These are phyloP conservation scores for Tiliqua scincoides DNA, from an alignment of 2,113 vertebrate genomes.

Conservation along the genomic window DNA sequence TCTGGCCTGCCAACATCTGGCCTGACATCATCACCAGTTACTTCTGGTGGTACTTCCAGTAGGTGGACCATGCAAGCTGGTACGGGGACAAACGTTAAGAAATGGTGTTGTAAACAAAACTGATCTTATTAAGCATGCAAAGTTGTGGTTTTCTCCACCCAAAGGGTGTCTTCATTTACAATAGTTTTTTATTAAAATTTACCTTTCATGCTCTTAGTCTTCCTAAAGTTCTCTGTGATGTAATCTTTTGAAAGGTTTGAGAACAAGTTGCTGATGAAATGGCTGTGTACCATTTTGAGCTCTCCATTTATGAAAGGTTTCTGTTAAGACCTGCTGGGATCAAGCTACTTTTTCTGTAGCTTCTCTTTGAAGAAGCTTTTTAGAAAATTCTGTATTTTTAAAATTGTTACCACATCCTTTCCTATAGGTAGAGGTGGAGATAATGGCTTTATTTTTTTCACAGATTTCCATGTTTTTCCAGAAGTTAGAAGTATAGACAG, in stretches of 20 bases:
- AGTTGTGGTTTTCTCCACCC: neutral
- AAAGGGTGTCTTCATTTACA: neutral
- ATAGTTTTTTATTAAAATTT: neutral
- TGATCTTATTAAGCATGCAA: neutral
- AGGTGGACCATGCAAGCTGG: no score
- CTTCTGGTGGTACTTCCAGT: no score
- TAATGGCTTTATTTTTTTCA: no score
- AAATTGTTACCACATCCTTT: neutral
- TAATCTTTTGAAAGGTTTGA: neutral
- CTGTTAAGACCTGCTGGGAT: neutral
- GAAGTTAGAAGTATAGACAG: no score
- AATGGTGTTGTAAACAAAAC: no score
- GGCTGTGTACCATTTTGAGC: neutral
- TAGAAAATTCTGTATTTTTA: conserved; percentile 6
- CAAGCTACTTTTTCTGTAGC: neutral
- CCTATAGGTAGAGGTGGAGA: neutral
- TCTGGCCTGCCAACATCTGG: no score
- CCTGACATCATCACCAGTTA: no score
- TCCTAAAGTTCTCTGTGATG: no score
- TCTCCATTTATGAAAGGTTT: neutral
- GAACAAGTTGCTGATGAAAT: neutral
- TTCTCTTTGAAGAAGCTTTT: neutral
- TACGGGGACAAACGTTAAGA: no score
- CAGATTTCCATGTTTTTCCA: no score
- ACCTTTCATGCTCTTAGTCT: neutral